Evolutionary conservation across 1,140 invertebrate genomes (phyloP).

Genomic region (Wasmannia auropunctata): DNA sequence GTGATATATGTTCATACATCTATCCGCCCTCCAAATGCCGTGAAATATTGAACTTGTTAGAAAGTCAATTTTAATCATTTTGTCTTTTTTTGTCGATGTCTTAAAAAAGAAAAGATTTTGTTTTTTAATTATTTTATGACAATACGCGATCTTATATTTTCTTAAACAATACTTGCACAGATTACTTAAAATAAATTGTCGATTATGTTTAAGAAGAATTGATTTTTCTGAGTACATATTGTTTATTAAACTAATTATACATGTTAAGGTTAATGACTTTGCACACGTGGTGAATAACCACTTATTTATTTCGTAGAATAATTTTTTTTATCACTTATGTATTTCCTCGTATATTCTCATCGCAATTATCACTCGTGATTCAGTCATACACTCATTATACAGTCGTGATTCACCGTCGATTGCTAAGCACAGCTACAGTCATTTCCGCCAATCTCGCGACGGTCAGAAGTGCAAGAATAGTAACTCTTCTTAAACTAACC

Average conservation of each 20-base stretch:
- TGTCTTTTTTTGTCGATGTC: not conserved
- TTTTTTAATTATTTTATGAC: not conserved
- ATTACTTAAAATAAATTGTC: not conserved
- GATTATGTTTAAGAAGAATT: not conserved
- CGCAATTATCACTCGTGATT: constrained; percentile 50
- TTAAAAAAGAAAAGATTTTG: not conserved
- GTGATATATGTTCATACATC: not conserved
- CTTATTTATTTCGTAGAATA: not conserved
- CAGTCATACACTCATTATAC: too few species aligned
- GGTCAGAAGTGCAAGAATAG: constrained; percentile 3
- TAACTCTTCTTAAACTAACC: constrained; percentile 24
- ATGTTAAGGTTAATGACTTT: constrained; percentile 2
- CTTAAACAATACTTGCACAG: not conserved
- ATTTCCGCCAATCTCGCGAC: constrained; percentile 47
- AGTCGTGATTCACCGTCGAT: constrained; percentile 56
- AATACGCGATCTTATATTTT: not conserved
- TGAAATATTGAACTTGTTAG: not conserved
- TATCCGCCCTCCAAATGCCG: not conserved
- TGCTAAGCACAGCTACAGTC: constrained; percentile 28
- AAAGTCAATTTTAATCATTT: not conserved
- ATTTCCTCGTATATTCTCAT: constrained; percentile 15
- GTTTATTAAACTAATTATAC: not conserved
- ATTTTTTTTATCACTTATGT: not conserved
- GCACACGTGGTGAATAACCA: not conserved
- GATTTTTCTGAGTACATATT: not conserved